A percentile compares a stretch with the other conserved stretches of the same genome.
phyloP scores from a whole-genome alignment of 2,113 vertebrate genomes.

The Cnemophilus loriae region DNA sequence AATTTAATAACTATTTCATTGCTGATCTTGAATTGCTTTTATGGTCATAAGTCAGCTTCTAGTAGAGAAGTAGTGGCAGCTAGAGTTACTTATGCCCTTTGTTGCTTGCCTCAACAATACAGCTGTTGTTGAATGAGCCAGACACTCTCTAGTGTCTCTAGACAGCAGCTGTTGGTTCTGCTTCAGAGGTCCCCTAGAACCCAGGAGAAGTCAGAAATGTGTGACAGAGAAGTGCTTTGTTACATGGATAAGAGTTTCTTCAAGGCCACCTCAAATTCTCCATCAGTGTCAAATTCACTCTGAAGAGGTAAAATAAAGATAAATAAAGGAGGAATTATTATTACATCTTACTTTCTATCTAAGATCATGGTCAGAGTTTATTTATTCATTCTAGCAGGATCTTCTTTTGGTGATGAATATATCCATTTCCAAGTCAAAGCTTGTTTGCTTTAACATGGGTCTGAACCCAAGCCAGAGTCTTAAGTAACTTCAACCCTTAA shows the following conservation, averaged over 20 bases:
- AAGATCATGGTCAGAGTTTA: not conserved
- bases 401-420: not conserved
- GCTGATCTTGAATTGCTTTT: not conserved
- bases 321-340: not conserved
- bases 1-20: not conserved
- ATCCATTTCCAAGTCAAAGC: not conserved
- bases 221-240: not conserved
- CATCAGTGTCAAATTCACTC: not conserved
- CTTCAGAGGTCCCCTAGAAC: not conserved
- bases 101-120: not conserved
- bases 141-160: too few species aligned
- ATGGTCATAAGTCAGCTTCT: not conserved
- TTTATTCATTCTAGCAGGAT: not conserved
- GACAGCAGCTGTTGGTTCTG: too few species aligned
- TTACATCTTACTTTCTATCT: not conserved
- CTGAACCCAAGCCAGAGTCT: not conserved
- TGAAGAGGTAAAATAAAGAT: not conserved
- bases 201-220: not conserved
- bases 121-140: not conserved
- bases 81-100: not conserved
- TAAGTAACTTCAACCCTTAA: not conserved
- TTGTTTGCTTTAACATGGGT: not conserved
- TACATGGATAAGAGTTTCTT: not conserved
- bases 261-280: not conserved
- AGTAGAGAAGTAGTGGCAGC: not conserved